A percentile compares a stretch with the other conserved stretches of the same genome.
Conservation (phyloP, 2,888 invertebrate species). For the Lacanobia wlatinum region DNA sequence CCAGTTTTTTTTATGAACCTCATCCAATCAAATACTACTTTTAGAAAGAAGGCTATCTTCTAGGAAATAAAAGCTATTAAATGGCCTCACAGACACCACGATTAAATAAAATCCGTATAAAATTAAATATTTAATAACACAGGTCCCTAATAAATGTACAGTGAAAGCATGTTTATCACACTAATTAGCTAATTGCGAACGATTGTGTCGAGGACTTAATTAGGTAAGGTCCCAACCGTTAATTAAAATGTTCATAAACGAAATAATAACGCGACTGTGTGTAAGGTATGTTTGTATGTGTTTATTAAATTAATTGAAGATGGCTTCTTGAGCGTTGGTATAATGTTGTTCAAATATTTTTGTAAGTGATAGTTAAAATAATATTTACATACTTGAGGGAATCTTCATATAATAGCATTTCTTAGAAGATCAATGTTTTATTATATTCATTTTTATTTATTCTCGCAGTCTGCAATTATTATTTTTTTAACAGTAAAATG, state of each 20-base stretch:
- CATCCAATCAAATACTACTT: no score
- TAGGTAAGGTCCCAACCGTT: conserved; percentile 50
- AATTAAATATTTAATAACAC: conserved; percentile 42
- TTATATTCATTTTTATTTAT: no score
- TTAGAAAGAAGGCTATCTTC: no score
- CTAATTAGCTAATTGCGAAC: conserved; percentile 66
- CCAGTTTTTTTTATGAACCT: no score
- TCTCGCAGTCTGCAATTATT: no score
- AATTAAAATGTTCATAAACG: conserved; percentile 60
- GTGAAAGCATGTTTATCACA: conserved; percentile 45
- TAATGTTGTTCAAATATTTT: not conserved
- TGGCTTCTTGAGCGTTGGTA: not conserved
- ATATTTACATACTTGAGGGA: not conserved
- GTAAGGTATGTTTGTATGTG: conserved; percentile 20
- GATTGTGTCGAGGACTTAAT: conserved; percentile 62
- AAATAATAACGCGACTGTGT: conserved; percentile 40
- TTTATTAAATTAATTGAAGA: conserved; percentile 29
- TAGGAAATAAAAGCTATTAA: not conserved
- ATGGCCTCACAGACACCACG: not conserved
- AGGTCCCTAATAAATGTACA: conserved; percentile 30
- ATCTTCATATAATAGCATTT: not conserved
- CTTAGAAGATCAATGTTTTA: not conserved
- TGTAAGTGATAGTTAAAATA: not conserved
- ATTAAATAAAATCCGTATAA: conserved; percentile 11
- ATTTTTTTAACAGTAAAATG: no score